Evolutionary conservation across 2,797 vertebrate species (phyloP).

Genomic region (Naso thynnoides): DNA sequence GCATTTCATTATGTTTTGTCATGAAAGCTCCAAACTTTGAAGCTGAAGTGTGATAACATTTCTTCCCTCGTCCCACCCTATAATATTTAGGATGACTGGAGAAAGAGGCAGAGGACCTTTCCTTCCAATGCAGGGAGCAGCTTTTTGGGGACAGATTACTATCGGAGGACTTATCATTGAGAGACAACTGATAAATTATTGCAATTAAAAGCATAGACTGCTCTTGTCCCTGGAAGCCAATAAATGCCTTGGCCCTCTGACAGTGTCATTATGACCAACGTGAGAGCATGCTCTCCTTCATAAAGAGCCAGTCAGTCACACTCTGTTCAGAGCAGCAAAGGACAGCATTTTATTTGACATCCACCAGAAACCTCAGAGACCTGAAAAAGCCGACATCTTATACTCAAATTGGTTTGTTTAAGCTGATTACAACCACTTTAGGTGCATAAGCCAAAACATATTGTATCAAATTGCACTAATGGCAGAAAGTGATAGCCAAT

Average conservation of each 20-base stretch:
- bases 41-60: conserved; percentile 23
- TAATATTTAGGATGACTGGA: conserved; percentile 45
- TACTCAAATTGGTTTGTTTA: conserved; percentile 1
- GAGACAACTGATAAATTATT: conserved; percentile 62
- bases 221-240: conserved; percentile 54
- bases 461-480: conserved; percentile 20
- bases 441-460: conserved; percentile 8
- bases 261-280: conserved; percentile 51
- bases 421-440: conserved; percentile 5
- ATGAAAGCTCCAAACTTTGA: conserved; percentile 41
- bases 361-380: neutral
- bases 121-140: neutral
- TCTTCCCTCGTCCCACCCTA: conserved; percentile 20
- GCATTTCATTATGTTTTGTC: conserved; percentile 6
- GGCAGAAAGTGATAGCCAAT: conserved; percentile 3
- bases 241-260: conserved; percentile 47
- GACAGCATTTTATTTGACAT: conserved; percentile 30
- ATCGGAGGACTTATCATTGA: conserved; percentile 54
- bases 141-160: conserved; percentile 44
- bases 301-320: conserved; percentile 55
- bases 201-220: conserved; percentile 59
- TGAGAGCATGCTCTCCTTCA: conserved; percentile 36
- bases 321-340: conserved; percentile 32
- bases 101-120: conserved; percentile 44
- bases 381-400: neutral